These are phyloP conservation scores for Emydoidea blandingii DNA, from an alignment of 2,797 vertebrate species.

Conservation along the genomic window DNA sequence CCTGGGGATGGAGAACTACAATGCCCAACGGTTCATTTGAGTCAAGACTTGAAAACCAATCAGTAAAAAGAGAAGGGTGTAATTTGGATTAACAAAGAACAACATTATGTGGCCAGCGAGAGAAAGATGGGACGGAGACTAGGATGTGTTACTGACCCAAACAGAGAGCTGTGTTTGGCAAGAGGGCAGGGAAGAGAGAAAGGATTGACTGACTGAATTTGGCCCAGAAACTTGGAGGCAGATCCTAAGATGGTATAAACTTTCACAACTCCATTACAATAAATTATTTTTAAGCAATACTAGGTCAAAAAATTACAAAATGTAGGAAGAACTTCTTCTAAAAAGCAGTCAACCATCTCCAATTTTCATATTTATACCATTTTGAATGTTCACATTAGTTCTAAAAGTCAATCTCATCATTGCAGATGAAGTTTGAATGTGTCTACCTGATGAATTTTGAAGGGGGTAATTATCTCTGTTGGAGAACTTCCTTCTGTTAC, in stretches of 20 bases:
- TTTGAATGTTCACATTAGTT: rapidly evolving
- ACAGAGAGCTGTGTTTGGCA: neutral
- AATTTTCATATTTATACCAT: neutral
- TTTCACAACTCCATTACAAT: neutral
- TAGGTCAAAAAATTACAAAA: neutral
- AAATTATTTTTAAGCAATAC: neutral
- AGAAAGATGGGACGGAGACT: neutral
- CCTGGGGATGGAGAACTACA: neutral
- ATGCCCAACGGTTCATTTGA: neutral
- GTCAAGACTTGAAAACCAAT: neutral
- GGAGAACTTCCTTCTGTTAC: neutral
- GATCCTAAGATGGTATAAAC: neutral
- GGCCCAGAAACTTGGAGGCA: neutral
- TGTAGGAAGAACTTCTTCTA: neutral
- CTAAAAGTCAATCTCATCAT: neutral
- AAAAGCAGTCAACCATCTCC: neutral
- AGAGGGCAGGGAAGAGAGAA: neutral
- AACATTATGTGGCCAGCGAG: neutral
- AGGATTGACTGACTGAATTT: neutral
- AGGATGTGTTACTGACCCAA: neutral
- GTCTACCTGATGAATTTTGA: neutral
- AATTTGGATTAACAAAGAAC: neutral
- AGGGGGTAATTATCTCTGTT: neutral
- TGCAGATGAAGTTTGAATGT: neutral
- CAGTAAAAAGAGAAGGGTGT: neutral